Conservation (phyloP, 2,888 invertebrate genomes). For the Aleiodes leptofemur region DNA sequence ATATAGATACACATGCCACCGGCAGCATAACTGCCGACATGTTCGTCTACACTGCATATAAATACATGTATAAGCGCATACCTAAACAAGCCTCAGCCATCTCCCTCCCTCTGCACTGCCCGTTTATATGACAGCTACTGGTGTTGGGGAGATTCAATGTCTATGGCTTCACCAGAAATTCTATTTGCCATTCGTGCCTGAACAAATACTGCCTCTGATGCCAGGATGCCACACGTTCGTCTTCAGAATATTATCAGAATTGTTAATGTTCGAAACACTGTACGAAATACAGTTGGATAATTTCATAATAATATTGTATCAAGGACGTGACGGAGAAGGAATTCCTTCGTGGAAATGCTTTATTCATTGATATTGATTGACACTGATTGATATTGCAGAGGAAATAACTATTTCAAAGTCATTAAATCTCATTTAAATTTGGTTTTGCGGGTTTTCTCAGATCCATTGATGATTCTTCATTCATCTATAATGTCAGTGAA, state of each 20-base stretch:
- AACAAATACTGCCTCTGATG: conserved; percentile 58
- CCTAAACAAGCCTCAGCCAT: conserved; percentile 6
- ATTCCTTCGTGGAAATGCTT: background rate
- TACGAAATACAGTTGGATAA: conserved; percentile 11
- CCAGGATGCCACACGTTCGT: conserved; percentile 52
- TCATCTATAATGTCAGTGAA: no score
- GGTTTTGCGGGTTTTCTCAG: no score
- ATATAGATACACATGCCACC: conserved; percentile 37
- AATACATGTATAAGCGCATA: conserved; percentile 27
- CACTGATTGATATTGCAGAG: no score
- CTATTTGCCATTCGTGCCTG: conserved; percentile 59
- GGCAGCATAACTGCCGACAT: conserved; percentile 31
- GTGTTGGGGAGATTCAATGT: conserved; percentile 19
- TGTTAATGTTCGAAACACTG: background rate
- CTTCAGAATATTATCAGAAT: conserved; percentile 11
- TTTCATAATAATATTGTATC: background rate
- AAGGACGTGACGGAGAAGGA: background rate
- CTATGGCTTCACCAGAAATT: conserved; percentile 43
- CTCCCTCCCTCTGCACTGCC: background rate
- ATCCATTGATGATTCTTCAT: no score
- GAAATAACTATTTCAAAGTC: no score
- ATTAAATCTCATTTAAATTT: no score
- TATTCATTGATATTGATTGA: no score
- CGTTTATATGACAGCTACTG: conserved; percentile 16
- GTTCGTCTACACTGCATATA: conserved; percentile 4